These are phyloP conservation scores for Chrysolina haemoptera DNA, from an alignment of 2,888 invertebrate genomes.

Conservation along the genomic window DNA sequence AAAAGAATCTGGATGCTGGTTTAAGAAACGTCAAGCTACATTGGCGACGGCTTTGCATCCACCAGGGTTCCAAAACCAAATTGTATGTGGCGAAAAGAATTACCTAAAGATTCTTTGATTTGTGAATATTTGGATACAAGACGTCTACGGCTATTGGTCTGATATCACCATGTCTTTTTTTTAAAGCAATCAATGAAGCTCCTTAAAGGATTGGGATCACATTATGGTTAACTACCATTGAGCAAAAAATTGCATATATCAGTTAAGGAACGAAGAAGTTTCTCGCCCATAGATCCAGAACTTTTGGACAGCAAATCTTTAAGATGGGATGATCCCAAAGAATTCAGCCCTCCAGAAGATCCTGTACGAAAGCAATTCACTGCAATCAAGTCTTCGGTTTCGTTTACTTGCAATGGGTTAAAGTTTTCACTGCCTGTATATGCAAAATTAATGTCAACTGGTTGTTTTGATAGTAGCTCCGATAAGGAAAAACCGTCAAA, in stretches of 20 bases:
- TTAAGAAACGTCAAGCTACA: background rate
- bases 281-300: background rate
- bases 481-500: no score
- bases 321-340: no score
- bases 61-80: background rate
- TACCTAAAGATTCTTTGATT: background rate
- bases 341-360: background rate
- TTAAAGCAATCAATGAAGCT: background rate
- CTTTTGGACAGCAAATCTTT: background rate
- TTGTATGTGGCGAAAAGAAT: background rate
- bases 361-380: background rate
- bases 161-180: background rate
- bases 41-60: background rate
- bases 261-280: background rate
- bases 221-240: background rate
- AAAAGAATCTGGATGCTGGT: background rate
- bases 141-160: background rate
- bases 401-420: no score
- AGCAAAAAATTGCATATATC: background rate
- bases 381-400: background rate
- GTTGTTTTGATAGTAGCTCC: no score
- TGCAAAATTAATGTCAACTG: no score
- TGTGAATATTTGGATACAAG: background rate
- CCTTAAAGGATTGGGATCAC: background rate
- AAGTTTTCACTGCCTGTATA: no score